phyloP scores from a whole-genome alignment of 2,888 invertebrate genomes.

The Drosophila longiperda region DNA sequence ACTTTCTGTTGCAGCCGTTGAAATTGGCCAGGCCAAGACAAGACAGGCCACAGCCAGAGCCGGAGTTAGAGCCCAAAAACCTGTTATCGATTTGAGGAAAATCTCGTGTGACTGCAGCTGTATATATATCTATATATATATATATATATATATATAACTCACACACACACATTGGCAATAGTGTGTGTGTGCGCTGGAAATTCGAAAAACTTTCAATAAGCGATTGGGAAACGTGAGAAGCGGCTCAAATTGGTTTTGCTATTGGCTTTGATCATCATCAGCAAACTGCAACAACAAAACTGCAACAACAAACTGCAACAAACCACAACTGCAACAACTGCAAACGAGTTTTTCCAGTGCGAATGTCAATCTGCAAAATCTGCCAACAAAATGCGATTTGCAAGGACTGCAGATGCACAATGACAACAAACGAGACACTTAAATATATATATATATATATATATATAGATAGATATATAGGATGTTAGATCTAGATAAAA shows the following conservation, averaged over 20 bases:
- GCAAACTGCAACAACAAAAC: constrained; percentile 13
- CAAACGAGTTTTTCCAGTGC: constrained; percentile 73
- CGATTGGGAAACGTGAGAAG: constrained; percentile 69
- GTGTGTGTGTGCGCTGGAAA: constrained; percentile 47
- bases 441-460: background rate
- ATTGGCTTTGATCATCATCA: constrained; percentile 58
- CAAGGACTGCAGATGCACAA: constrained; percentile 55
- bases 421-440: constrained; percentile 10
- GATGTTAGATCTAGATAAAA: constrained; percentile 3
- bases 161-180: background rate
- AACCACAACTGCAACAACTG: background rate
- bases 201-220: constrained; percentile 69
- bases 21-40: constrained; percentile 59
- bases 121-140: constrained; percentile 5
- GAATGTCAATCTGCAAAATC: constrained; percentile 54
- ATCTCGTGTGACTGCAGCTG: constrained; percentile 44
- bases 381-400: constrained; percentile 17
- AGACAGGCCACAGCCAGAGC: constrained; percentile 34
- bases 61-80: constrained; percentile 60
- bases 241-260: constrained; percentile 60
- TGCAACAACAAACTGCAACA: constrained; percentile 10
- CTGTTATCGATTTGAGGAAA: constrained; percentile 75
- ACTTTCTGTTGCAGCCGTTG: constrained; percentile 63
- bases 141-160: background rate
- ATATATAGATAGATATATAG: background rate